A percentile compares a stretch with the other conserved stretches of the same genome.
Conservation (phyloP, 1,140 invertebrate genomes). For the Macrotrachela quadricornifera region DNA sequence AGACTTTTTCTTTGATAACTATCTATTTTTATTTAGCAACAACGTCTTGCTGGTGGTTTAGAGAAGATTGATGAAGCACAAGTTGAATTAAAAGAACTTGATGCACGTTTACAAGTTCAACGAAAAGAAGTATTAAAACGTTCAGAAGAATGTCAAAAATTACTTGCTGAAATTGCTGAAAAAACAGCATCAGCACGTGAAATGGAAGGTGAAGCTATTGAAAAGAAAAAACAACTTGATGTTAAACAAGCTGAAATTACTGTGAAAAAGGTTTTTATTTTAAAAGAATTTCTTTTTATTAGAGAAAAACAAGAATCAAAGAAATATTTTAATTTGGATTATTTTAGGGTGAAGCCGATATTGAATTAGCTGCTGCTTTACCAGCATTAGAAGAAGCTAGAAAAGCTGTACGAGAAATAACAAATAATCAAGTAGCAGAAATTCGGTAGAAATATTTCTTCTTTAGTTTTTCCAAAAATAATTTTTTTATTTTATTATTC, state of each 20-base stretch:
- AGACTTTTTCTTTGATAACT: no score
- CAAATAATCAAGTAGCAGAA: constrained; percentile 70
- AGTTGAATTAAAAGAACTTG: constrained; percentile 45
- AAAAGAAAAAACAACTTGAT: neutral
- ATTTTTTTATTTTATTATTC: no score
- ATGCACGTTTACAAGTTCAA: constrained; percentile 49
- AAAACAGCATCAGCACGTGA: constrained; percentile 41
- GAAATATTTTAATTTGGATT: constrained; percentile 48
- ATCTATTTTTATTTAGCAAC: no score
- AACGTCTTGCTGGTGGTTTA: constrained; percentile 45
- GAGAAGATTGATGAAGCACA: constrained; percentile 56
- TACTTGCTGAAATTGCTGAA: constrained; percentile 43
- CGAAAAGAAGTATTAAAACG: constrained; percentile 51
- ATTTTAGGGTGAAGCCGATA: constrained; percentile 59
- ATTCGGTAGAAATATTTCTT: constrained; percentile 36
- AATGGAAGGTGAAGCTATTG: constrained; percentile 38
- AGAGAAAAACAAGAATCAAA: constrained; percentile 42
- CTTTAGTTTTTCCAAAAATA: no score
- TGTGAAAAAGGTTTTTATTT: no score
- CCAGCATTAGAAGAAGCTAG: constrained; percentile 57
- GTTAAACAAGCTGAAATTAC: no score
- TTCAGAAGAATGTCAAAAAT: constrained; percentile 46
- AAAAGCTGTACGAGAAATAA: constrained; percentile 50
- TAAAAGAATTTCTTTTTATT: no score
- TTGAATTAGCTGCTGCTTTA: constrained; percentile 49